phyloP scores from a whole-genome alignment of 35 echinoderm and acorn worm species.

The Antedon bifida region DNA sequence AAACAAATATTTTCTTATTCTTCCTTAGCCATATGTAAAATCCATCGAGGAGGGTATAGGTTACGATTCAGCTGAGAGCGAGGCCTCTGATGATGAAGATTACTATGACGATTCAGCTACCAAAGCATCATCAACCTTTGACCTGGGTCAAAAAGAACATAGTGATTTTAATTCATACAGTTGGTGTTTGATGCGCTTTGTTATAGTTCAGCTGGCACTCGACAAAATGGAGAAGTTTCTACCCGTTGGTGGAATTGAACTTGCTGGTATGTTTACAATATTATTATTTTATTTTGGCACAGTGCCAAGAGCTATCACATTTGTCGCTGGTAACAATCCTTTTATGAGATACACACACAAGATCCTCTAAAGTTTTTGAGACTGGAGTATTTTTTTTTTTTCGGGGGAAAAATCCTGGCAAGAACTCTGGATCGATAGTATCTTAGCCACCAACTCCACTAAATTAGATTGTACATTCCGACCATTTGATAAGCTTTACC shows the following conservation, averaged over 20 bases:
- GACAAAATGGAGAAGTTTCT: slow-evolving; percentile 61
- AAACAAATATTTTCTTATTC: too few relatives aligned
- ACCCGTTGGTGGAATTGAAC: slow-evolving; percentile 65
- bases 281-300: neutral
- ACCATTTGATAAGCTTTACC: too few relatives aligned
- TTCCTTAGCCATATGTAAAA: slow-evolving; percentile 56
- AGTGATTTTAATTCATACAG: slow-evolving; percentile 75
- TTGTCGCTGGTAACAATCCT: too few relatives aligned
- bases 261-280: slow-evolving; percentile 33
- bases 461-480: too few relatives aligned
- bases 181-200: slow-evolving; percentile 93
- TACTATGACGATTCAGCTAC: slow-evolving; percentile 39
- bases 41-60: slow-evolving; percentile 44
- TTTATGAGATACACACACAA: too few relatives aligned
- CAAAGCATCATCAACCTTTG: slow-evolving; percentile 6
- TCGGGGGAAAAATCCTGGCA: too few relatives aligned
- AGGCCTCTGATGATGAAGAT: slow-evolving; percentile 58
- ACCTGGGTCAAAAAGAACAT: slow-evolving; percentile 41
- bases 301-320: too few relatives aligned
- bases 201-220: slow-evolving; percentile 48
- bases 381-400: too few relatives aligned
- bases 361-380: too few relatives aligned
- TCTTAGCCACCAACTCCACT: too few relatives aligned
- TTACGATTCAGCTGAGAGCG: slow-evolving; percentile 88
- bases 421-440: too few relatives aligned